Conservation (phyloP, 2,888 invertebrate genomes). For the Oegoconia quadripuncta region DNA sequence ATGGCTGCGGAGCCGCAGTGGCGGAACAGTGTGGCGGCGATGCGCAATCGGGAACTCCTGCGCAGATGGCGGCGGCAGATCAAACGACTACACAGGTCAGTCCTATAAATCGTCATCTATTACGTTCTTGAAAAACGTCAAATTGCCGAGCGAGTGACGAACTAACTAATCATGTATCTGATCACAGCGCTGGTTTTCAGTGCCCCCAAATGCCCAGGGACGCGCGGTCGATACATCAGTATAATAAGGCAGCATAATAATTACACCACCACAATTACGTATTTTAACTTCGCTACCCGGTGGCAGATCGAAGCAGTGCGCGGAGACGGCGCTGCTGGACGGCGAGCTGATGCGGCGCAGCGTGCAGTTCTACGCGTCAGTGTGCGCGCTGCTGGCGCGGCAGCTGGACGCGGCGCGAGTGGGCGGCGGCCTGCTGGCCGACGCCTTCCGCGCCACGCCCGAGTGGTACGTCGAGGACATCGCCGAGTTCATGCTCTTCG, state of each 20-base stretch:
- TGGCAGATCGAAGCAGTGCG: slow-evolving; percentile 91
- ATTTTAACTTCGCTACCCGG: background rate
- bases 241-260: background rate
- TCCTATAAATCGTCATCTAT: background rate
- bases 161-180: too few relatives aligned
- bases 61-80: slow-evolving; percentile 93
- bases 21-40: slow-evolving; percentile 86
- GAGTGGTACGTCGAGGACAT: slow-evolving; percentile 99
- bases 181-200: too few relatives aligned
- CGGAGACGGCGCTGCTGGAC: slow-evolving; percentile 94
- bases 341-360: slow-evolving; percentile 89
- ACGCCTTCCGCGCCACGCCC: slow-evolving; percentile 93
- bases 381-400: slow-evolving; percentile 87
- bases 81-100: slow-evolving; percentile 84
- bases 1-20: slow-evolving; percentile 90
- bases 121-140: background rate
- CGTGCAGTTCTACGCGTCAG: slow-evolving; percentile 92
- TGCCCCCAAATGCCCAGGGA: too few relatives aligned
- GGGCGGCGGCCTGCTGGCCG: slow-evolving; percentile 57
- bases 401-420: slow-evolving; percentile 83
- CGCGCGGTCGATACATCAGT: too few relatives aligned
- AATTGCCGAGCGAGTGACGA: too few relatives aligned
- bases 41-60: slow-evolving; percentile 89
- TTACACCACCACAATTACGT: background rate
- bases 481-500: slow-evolving; percentile 96